These are phyloP conservation scores for Belgica antarctica DNA, from an alignment of 2,888 invertebrate species.

Conservation along the genomic window DNA sequence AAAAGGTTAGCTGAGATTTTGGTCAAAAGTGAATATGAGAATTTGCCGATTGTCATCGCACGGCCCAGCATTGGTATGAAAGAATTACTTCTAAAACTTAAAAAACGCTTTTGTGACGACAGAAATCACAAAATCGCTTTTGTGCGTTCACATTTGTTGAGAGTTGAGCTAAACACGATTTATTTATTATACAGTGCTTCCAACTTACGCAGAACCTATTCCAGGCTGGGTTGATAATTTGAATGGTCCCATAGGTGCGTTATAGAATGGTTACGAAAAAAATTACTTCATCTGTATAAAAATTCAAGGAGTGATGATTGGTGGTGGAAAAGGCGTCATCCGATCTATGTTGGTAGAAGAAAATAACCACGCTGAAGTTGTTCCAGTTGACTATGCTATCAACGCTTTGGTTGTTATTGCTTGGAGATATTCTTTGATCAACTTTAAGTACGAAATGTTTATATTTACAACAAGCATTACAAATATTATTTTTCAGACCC, in stretches of 20 bases:
- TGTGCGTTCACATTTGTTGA: not conserved
- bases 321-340: constrained; percentile 85
- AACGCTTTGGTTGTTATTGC: constrained; percentile 75
- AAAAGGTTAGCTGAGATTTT: constrained; percentile 33
- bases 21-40: constrained; percentile 14
- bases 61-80: constrained; percentile 47
- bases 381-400: constrained; percentile 81
- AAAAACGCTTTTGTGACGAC: not conserved
- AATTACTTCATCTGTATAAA: no score
- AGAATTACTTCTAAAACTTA: not conserved
- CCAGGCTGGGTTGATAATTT: constrained; percentile 67
- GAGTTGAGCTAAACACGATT: no score
- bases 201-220: constrained; percentile 55
- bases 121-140: not conserved
- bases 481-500: constrained; percentile 58
- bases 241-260: constrained; percentile 61
- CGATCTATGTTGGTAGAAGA: constrained; percentile 81
- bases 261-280: constrained; percentile 44
- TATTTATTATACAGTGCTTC: no score
- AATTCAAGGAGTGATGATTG: constrained; percentile 70
- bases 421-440: constrained; percentile 58
- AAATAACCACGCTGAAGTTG: constrained; percentile 70
- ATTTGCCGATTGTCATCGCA: constrained; percentile 25
- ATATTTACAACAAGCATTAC: constrained; percentile 52
- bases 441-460: constrained; percentile 62